Percentiles rank a stretch among this genome's conserved stretches.
These are phyloP conservation scores for Bufo gargarizans DNA, from an alignment of 2,113 vertebrate species.

Conservation along the genomic window DNA sequence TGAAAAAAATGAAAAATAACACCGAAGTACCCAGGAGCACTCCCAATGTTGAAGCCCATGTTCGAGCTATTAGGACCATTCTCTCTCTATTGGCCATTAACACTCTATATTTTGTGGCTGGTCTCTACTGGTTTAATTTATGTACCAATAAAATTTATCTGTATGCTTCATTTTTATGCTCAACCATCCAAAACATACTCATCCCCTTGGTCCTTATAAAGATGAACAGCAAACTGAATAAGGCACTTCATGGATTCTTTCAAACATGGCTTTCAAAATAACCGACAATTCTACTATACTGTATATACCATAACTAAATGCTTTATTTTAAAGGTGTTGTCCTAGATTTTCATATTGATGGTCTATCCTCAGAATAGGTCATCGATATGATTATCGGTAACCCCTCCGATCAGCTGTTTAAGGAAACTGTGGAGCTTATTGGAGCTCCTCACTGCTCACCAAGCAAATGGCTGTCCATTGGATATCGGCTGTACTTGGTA, in stretches of 20 bases:
- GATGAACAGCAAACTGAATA: neutral
- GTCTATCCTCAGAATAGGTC: too few relatives aligned
- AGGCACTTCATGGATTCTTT: neutral
- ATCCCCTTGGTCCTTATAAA: neutral
- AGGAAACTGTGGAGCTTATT: too few relatives aligned
- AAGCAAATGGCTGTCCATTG: too few relatives aligned
- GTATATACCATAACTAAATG: too few relatives aligned
- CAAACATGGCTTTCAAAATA: neutral
- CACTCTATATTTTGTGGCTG: neutral
- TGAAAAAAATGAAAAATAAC: neutral
- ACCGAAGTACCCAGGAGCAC: neutral
- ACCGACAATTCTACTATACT: neutral
- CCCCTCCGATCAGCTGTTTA: too few relatives aligned
- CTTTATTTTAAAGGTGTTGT: too few relatives aligned
- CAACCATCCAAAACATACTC: neutral
- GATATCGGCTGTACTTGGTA: too few relatives aligned
- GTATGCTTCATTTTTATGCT: neutral
- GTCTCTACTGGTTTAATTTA: neutral
- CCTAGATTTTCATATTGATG: too few relatives aligned
- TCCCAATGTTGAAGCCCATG: neutral
- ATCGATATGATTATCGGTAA: too few relatives aligned
- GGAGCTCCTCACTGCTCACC: too few relatives aligned
- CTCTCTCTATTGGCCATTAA: neutral
- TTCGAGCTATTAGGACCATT: neutral
- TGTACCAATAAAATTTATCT: neutral